Evolutionary conservation across 2,888 invertebrate genomes (phyloP).

Genomic region (Drosophila longiperda): DNA sequence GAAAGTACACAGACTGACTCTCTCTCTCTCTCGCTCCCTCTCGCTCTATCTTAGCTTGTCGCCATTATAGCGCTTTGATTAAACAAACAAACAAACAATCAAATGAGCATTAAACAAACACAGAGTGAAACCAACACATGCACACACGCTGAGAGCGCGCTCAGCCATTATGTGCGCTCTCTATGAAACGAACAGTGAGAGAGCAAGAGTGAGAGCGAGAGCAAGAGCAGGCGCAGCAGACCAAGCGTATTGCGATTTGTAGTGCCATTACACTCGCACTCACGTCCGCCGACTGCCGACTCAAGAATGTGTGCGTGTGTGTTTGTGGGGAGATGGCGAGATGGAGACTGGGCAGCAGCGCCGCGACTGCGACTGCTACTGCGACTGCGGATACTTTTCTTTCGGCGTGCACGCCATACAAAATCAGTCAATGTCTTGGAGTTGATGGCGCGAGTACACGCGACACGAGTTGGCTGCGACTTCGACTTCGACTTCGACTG

Average conservation of each 20-base stretch:
- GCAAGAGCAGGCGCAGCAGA: constrained; percentile 32
- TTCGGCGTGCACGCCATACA: constrained; percentile 78
- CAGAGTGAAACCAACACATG: constrained; percentile 40
- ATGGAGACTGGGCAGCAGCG: constrained; percentile 57
- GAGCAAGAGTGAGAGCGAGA: constrained; percentile 32
- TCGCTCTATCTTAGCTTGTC: constrained; percentile 41
- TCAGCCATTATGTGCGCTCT: constrained; percentile 54
- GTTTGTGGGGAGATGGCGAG: constrained; percentile 36
- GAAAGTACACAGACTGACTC: constrained; percentile 11
- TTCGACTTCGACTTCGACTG: constrained; percentile 34
- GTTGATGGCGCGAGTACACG: constrained; percentile 83
- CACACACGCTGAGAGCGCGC: constrained; percentile 21
- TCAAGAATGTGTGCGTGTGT: neutral
- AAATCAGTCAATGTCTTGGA: constrained; percentile 83
- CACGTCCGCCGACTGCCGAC: constrained; percentile 12
- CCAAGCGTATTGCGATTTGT: constrained; percentile 24
- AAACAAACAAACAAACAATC: constrained; percentile 64
- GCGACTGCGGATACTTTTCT: constrained; percentile 75
- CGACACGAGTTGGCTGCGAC: constrained; percentile 73
- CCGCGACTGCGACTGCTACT: constrained; percentile 20
- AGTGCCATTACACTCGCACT: constrained; percentile 52
- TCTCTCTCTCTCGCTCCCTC: constrained; percentile 10
- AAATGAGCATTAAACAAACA: constrained; percentile 60
- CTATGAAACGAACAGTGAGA: constrained; percentile 1
- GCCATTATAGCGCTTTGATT: constrained; percentile 57